These are phyloP conservation scores for Alouatta caraya DNA, from an alignment of 2,797 vertebrate species.

Conservation along the genomic window DNA sequence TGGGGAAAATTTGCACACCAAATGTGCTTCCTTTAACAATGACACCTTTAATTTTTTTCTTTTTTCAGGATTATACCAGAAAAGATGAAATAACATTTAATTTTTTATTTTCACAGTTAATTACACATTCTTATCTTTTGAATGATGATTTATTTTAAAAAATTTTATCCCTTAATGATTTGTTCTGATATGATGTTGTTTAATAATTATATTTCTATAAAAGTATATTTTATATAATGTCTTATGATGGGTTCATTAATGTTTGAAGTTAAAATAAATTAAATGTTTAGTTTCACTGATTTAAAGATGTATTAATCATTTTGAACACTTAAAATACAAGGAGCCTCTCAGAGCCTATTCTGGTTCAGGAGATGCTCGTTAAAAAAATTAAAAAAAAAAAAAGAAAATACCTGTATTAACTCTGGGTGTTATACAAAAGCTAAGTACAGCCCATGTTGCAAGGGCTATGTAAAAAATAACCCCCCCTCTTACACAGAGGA, in stretches of 20 bases:
- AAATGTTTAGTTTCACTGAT: neutral
- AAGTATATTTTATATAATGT: neutral
- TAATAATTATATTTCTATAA: constrained; percentile 14
- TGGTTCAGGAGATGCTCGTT: neutral
- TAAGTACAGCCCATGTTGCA: neutral
- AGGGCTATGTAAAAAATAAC: neutral
- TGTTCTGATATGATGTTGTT: neutral
- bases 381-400: neutral
- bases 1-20: neutral
- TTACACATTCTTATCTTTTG: neutral
- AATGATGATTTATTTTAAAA: neutral
- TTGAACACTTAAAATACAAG: neutral
- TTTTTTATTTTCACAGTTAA: neutral
- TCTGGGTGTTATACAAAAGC: neutral
- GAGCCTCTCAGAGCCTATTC: neutral
- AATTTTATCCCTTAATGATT: neutral
- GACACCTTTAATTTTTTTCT: neutral
- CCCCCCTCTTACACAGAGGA: neutral
- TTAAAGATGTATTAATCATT: neutral
- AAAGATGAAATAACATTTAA: neutral
- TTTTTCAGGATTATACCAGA: neutral
- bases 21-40: neutral
- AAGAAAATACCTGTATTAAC: neutral
- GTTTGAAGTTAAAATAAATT: constrained; percentile 21
- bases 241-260: neutral